These are phyloP conservation scores for Drosophila pectinifera DNA, from an alignment of 1,140 invertebrate genomes.

Conservation along the genomic window DNA sequence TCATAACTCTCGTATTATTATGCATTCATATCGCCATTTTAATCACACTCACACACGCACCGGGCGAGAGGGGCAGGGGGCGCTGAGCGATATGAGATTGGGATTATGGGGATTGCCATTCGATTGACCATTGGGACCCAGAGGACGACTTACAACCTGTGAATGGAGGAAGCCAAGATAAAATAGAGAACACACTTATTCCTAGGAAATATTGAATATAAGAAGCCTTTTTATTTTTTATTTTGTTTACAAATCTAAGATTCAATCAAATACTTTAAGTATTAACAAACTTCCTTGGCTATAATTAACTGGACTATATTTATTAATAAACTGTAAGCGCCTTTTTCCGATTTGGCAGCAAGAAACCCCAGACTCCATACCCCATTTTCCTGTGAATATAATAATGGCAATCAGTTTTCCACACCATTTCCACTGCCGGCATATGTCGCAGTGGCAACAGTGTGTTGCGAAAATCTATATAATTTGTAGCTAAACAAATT, in stretches of 20 bases:
- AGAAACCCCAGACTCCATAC: neutral
- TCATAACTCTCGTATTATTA: constrained; percentile 79
- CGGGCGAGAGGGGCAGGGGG: constrained; percentile 4
- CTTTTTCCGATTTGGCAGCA: neutral
- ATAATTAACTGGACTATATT: neutral
- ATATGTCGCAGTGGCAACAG: constrained; percentile 45
- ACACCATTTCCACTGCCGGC: constrained; percentile 34
- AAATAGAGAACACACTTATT: neutral
- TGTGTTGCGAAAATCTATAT: constrained; percentile 66
- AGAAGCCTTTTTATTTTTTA: neutral
- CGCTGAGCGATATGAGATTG: constrained; percentile 54
- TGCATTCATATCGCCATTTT: constrained; percentile 82
- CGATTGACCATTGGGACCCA: constrained; percentile 33
- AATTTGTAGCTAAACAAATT: constrained; percentile 79
- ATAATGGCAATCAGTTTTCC: constrained; percentile 52
- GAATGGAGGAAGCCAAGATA: constrained; percentile 15
- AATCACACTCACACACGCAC: constrained; percentile 67
- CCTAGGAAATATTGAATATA: no score
- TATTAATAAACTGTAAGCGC: constrained; percentile 20
- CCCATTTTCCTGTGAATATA: constrained; percentile 16
- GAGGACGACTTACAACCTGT: constrained; percentile 23
- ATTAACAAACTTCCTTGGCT: neutral
- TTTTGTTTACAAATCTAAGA: neutral
- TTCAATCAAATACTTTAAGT: no score
- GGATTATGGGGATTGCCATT: constrained; percentile 57